Evolutionary conservation across 2,888 invertebrate genomes (phyloP), one percentile per base, ranked within the genome.

Genomic region (Catocala fraxini): DNA sequence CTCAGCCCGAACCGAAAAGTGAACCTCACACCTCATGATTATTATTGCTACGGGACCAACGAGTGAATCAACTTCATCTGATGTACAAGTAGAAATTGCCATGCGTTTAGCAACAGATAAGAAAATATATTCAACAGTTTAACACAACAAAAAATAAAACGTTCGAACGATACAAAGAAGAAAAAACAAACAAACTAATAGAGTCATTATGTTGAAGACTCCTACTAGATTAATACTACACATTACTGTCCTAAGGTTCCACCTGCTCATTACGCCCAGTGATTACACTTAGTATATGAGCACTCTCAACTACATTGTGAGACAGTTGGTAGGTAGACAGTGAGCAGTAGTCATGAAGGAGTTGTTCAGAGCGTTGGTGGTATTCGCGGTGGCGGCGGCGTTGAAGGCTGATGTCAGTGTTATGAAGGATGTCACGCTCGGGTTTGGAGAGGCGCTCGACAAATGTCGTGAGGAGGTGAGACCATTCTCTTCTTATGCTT

Each of bases 401-500:
- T 63, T 65, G 57, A 58, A 59, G 13, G 84, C 81, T 2, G 83
- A 81, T 61, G 82, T 84, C 35, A 80, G 78, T 15, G 84, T 94
- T 71, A 88, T 94, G 91, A 93, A 91, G 68, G 92, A 93, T 56
- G 89, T 94, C 68, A 94, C 94, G 0, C 84, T 94, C 1, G 94
- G 94, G 7, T 94, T 93, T 66, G 94, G 94, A 1, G 84, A 93
- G 75, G 94, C 93, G 51, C 81, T 94, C 6, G 81, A 92, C 25
- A 83, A 85, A 61, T 94, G 94, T 75, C 81, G 93, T 15, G 87
- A 88, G 59, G 89, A 92, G 84, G 93, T 93, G 5, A 25, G 51
- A n/a, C 12, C 5, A 45, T 6, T n/a, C 7, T 25, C 12, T 42
- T 6, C 9, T 33, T 13, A 12, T 33, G 12, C n/a, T 15, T 5